Evolutionary conservation across 1,140 invertebrate species (phyloP).

Genomic region (Drosophila saltans): DNA sequence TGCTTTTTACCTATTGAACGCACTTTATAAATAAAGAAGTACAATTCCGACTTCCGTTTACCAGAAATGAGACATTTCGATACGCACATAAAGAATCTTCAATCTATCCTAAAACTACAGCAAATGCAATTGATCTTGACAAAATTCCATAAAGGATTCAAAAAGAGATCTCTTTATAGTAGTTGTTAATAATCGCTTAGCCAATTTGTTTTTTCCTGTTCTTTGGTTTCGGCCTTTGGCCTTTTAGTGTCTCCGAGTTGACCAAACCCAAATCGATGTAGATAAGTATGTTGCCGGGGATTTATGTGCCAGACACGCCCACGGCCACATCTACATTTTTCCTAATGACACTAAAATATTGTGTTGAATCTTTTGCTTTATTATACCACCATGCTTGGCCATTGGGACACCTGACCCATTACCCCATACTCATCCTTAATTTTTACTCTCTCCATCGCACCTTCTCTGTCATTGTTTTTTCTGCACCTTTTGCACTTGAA

Average conservation of each 20-base stretch:
- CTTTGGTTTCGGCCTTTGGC: not conserved
- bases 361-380: constrained; percentile 62
- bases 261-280: too few species aligned
- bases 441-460: not conserved
- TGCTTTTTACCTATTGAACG: too few species aligned
- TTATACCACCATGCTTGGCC: constrained; percentile 41
- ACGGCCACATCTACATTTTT: constrained; percentile 17
- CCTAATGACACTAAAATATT: constrained; percentile 69
- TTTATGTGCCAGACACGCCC: not conserved
- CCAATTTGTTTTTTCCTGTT: not conserved
- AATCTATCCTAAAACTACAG: too few species aligned
- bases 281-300: not conserved
- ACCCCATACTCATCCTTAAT: not conserved
- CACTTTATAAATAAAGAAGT: too few species aligned
- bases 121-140: too few species aligned
- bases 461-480: not conserved
- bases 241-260: too few species aligned
- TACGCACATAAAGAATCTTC: too few species aligned
- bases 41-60: too few species aligned
- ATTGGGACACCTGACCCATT: constrained; percentile 42
- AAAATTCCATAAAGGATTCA: too few species aligned
- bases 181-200: too few species aligned
- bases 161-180: too few species aligned
- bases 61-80: too few species aligned
- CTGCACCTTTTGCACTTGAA: constrained; percentile 39